Evolutionary conservation across 1,140 invertebrate species (phyloP).

Genomic region (Agrypnia vestita): DNA sequence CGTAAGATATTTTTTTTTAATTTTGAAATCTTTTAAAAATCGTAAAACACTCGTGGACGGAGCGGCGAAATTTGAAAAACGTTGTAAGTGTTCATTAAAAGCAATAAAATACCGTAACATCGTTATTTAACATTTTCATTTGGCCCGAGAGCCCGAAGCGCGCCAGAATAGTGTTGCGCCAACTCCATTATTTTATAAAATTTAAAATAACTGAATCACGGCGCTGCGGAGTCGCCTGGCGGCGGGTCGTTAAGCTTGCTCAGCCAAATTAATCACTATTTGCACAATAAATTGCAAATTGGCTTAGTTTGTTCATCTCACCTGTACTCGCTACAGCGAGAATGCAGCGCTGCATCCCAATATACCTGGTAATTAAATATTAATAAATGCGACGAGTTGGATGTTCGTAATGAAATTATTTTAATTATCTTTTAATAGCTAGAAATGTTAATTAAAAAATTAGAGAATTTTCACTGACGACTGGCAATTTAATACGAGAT

Average conservation of each 20-base stretch:
- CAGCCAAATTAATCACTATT: conserved; percentile 49
- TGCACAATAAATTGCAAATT: conserved; percentile 51
- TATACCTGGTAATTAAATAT: no score
- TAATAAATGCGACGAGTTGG: no score
- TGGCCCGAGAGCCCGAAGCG: neutral
- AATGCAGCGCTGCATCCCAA: neutral
- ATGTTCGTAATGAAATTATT: no score
- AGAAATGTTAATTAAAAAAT: no score
- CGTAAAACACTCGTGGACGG: no score
- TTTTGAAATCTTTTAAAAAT: no score
- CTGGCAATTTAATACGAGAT: no score
- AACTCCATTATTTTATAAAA: conserved; percentile 47
- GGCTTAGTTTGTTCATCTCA: conserved; percentile 46
- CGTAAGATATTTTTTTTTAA: no score
- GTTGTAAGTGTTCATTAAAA: no score
- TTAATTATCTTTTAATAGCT: no score
- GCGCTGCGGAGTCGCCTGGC: conserved; percentile 2
- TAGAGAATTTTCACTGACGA: no score
- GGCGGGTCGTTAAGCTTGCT: conserved; percentile 41
- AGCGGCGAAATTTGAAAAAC: no score
- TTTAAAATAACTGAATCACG: conserved; percentile 38
- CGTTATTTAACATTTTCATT: conserved; percentile 3
- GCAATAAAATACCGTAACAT: neutral
- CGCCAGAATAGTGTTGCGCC: conserved; percentile 12
- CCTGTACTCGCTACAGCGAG: neutral